Evolutionary conservation across 2,888 invertebrate species (phyloP), one percentile per base, ranked within the genome.

Genomic region (Ischnus inquisitorius): DNA sequence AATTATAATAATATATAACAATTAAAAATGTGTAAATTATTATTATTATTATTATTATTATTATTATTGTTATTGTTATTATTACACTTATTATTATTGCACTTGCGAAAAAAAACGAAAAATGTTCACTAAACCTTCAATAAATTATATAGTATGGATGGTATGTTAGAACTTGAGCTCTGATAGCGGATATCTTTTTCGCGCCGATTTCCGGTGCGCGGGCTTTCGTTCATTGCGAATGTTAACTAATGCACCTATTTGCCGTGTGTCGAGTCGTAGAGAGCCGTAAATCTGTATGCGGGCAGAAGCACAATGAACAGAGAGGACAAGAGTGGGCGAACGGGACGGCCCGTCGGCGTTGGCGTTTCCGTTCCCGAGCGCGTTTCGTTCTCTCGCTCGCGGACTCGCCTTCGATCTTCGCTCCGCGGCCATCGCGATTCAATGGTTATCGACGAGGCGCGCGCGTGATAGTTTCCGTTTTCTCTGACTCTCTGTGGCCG

Each of bases 281-380:
- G 19, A 25, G 22, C 12, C 25, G 57, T 83, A 74, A 71, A 62
- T 43, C 62, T 16, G 43, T 54, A 25, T 12, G 34, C 28, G 51
- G 76, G 65, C 72, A 64, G 64, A 67, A 72, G 51, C 65, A 54
- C 71, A 67, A 77, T 72, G 71, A 83, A 72, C 65, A 77, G 62
- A 62, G 60, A 62, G 28, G 62, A 46, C 72, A 54, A 60, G 57
- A 72, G 83, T 83, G 83, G 83, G 83, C 83, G 83, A 83, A 77
- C 77, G 80, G 77, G 65, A 72, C 76, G 72, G 80, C 72, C 80
- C 54, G 83, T 79, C 51, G 75, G 76, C 83, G 83, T 83, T 83
- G 83, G 83, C 83, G 83, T 83, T 83, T 83, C 83, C 83, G 83
- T 79, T 83, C 77, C 34, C 76, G 77, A 57, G 80, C 80, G 80